Evolutionary conservation across 2,797 vertebrate species (phyloP).

Genomic region (Carcharodon carcharias): DNA sequence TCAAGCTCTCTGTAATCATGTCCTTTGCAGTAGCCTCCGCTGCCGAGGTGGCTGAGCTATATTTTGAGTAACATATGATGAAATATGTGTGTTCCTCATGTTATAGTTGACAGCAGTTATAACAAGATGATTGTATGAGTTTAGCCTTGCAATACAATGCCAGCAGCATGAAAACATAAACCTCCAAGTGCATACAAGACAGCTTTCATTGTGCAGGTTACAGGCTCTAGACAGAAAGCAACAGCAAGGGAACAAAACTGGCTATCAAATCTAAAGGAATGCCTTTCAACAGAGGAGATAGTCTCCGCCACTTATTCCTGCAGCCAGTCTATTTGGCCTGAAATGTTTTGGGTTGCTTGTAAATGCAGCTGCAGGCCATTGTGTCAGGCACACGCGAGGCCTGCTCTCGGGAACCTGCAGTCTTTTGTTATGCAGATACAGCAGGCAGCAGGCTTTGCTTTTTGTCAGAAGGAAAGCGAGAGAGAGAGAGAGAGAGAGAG

Average conservation of each 20-base stretch:
- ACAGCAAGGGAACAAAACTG: neutral
- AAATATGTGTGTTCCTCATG: neutral
- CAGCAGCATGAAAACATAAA: neutral
- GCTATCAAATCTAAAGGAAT: neutral
- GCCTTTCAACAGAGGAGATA: neutral
- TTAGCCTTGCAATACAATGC: neutral
- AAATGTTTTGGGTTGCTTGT: conserved; percentile 38
- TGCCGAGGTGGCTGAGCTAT: neutral
- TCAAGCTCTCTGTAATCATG: neutral
- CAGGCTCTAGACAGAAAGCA: neutral
- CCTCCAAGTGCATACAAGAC: neutral
- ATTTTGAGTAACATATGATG: neutral
- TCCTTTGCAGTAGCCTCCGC: neutral
- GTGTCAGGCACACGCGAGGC: conserved; percentile 56
- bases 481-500: conserved; percentile 42
- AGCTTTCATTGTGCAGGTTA: neutral
- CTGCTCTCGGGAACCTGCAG: conserved; percentile 41
- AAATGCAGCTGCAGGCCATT: conserved; percentile 47
- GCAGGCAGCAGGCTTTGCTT: conserved; percentile 51
- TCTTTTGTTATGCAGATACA: conserved; percentile 80
- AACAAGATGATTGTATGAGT: neutral
- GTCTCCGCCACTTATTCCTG: too few species aligned
- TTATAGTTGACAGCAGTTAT: neutral
- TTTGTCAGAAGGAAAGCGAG: conserved; percentile 52
- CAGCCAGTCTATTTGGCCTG: neutral